Evolutionary conservation across 2,113 vertebrate species (phyloP).

Genomic region (Ceyx cyanopectus): DNA sequence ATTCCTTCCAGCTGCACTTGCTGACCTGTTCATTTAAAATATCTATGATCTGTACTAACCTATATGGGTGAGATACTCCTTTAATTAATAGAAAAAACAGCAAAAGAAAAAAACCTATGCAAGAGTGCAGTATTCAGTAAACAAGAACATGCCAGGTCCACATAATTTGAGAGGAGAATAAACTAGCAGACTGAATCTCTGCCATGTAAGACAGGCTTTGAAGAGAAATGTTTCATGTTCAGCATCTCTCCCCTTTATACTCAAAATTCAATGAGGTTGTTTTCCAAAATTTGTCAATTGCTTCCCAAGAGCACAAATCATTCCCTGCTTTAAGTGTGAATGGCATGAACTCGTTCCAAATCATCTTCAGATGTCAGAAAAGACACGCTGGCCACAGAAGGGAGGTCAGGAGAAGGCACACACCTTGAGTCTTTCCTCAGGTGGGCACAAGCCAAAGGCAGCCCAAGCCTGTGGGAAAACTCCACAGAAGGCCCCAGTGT

Average conservation of each 20-base stretch:
- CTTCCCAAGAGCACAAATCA: slow-evolving; percentile 1
- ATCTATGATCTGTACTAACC: slow-evolving; percentile 37
- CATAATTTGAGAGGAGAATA: slow-evolving; percentile 31
- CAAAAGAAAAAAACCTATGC: background rate
- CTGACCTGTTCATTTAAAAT: slow-evolving; percentile 38
- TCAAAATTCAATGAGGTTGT: slow-evolving; percentile 35
- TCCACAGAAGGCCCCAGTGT: background rate
- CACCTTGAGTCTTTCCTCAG: background rate
- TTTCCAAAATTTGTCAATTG: slow-evolving; percentile 28
- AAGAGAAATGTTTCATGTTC: slow-evolving; percentile 2
- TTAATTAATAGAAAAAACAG: slow-evolving; percentile 29
- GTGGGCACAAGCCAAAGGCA: background rate
- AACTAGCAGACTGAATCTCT: background rate
- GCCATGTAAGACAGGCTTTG: background rate
- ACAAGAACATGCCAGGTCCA: slow-evolving; percentile 34
- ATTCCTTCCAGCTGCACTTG: slow-evolving; percentile 43
- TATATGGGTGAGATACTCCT: slow-evolving; percentile 49
- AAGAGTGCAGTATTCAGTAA: background rate
- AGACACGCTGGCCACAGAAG: slow-evolving; percentile 44
- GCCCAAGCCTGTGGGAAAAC: background rate
- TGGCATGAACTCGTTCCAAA: slow-evolving; percentile 59
- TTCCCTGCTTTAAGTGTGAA: slow-evolving; percentile 42
- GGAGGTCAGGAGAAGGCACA: slow-evolving; percentile 27
- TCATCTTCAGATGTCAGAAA: slow-evolving; percentile 53
- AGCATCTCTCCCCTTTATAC: background rate